phyloP scores from a whole-genome alignment of 2,888 invertebrate species.

The Polydrusus pterygomalis region DNA sequence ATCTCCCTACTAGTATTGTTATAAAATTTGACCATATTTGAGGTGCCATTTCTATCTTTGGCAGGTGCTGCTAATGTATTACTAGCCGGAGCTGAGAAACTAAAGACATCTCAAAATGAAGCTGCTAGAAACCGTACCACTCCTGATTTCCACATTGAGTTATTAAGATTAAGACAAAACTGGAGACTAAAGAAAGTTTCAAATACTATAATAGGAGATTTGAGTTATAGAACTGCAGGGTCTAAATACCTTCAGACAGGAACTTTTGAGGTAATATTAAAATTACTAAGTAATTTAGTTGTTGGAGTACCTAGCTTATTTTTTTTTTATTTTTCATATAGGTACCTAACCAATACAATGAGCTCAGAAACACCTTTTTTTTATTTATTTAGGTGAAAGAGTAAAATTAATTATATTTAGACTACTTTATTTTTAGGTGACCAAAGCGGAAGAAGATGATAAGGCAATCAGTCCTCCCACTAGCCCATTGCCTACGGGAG shows the following conservation, averaged over 20 bases:
- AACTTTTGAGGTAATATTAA: slow-evolving; percentile 74
- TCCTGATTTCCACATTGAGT: slow-evolving; percentile 94
- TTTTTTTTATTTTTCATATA: no score
- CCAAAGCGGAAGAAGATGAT: slow-evolving; percentile 90
- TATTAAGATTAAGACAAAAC: slow-evolving; percentile 90
- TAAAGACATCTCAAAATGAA: slow-evolving; percentile 88
- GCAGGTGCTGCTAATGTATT: slow-evolving; percentile 85
- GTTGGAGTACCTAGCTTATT: no score
- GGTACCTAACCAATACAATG: no score
- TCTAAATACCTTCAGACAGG: slow-evolving; percentile 96
- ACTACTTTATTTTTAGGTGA: no score
- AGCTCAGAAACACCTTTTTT: no score
- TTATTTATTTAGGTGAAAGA: no score
- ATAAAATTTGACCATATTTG: no score
- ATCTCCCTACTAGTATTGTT: no score
- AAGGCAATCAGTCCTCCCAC: slow-evolving; percentile 72
- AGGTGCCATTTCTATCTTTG: background rate
- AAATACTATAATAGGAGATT: slow-evolving; percentile 95
- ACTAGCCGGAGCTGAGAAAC: slow-evolving; percentile 88
- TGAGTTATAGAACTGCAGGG: slow-evolving; percentile 96
- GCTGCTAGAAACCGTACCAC: slow-evolving; percentile 84
- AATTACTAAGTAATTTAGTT: no score
- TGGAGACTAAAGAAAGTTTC: slow-evolving; percentile 98
- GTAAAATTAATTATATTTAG: no score
- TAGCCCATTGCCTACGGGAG: slow-evolving; percentile 69